Evolutionary conservation across 64 coral and sea anemone genomes (phyloP), one percentile per base, ranked within the genome.

Genomic region (Stichodactyla mertensii): DNA sequence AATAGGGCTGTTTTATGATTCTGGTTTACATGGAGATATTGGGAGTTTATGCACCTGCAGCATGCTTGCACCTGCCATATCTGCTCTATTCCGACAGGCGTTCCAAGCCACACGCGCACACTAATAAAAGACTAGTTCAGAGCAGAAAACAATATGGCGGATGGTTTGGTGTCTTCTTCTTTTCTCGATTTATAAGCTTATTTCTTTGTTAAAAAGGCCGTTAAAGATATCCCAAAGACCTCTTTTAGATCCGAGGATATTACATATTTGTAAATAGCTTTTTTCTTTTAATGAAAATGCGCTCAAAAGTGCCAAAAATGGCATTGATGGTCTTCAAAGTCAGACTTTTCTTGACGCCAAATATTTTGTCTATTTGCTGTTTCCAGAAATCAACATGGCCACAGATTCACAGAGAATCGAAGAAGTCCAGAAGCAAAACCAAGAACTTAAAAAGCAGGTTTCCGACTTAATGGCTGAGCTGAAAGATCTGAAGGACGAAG

Each of bases 301-400:
- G 24, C 22, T 74, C 12, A 12, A 10, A 13, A 31, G 24, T 26
- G n/a, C 27, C 69, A 74, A 74, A 74, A 74, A 31, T 11, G 69
- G 22, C 24, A 8, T 74, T 31, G 20, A 27, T 31, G 24, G n/a
- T 11, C 69, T 27, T 26, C 24, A 74, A 31, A 27, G 69, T 74
- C 69, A 28, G 22, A 74, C 15, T 20, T 14, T 10, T 52, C 78
- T 20, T 81, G 4, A 81, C 19, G 15, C 78, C 16, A 59, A 52
- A 54, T 64, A n/a, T 64, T 82, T 54, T 82, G 13, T 85, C 16
- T 85, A 8, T 85, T 85, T 85, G 60, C 83, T 64, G 83, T 85
- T 85, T 85, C 83, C 83, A 85, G 83, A 85, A 57, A 12, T 54
- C 15, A 36, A 85, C 24, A 85, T 85, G 83, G 54, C 60, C 4